Evolutionary conservation across 92 coral and sea anemone species (phyloP).

Genomic region (Montipora capitata): DNA sequence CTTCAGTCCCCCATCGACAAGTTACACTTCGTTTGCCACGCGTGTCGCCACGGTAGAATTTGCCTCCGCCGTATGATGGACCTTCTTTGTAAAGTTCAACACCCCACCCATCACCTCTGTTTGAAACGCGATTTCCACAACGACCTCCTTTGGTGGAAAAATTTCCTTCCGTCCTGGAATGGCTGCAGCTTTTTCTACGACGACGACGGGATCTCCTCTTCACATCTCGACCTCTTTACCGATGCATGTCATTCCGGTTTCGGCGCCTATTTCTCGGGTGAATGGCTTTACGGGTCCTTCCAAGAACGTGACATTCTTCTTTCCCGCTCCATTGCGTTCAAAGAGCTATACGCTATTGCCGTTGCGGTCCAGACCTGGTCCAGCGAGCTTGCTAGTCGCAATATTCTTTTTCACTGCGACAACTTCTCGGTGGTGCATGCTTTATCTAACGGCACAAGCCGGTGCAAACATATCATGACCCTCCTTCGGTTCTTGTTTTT

Average conservation of each 20-base stretch:
- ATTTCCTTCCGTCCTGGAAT: constrained; percentile 71
- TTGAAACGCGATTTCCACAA: constrained; percentile 53
- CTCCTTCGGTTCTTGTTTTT: constrained; percentile 11
- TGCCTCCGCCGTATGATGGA: constrained; percentile 71
- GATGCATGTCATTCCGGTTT: constrained; percentile 63
- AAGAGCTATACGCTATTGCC: constrained; percentile 30
- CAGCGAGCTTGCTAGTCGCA: neutral
- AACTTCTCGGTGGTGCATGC: constrained; percentile 12
- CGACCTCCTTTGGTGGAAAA: constrained; percentile 72
- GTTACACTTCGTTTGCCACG: constrained; percentile 53
- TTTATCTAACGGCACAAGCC: constrained; percentile 22
- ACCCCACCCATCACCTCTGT: constrained; percentile 58
- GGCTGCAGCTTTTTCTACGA: constrained; percentile 54
- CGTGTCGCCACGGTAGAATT: constrained; percentile 73
- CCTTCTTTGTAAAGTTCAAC: constrained; percentile 41
- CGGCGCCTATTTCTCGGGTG: constrained; percentile 43
- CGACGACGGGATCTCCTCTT: constrained; percentile 41
- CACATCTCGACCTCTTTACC: constrained; percentile 57
- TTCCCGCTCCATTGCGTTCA: constrained; percentile 35
- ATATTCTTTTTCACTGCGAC: constrained; percentile 34
- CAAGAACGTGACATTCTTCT: constrained; percentile 6
- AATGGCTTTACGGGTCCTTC: constrained; percentile 65
- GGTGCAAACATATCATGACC: neutral
- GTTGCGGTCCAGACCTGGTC: constrained; percentile 42
- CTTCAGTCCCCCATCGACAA: constrained; percentile 76